Evolutionary conservation across 2,888 invertebrate genomes (phyloP).

Genomic region (Melikaiella ostensackeni): DNA sequence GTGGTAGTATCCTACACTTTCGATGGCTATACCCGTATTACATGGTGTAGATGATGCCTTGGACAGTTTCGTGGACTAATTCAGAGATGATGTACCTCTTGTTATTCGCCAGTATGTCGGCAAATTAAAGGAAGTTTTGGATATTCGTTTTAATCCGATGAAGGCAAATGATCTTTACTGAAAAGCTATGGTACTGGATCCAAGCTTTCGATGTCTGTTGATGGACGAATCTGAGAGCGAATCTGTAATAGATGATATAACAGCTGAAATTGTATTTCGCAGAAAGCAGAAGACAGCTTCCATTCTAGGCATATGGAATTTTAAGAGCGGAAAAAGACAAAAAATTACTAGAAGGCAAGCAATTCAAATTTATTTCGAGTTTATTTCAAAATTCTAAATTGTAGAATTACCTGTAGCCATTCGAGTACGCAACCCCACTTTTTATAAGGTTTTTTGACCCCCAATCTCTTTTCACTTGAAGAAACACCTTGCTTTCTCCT

Average conservation of each 20-base stretch:
- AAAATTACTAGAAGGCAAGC: neutral
- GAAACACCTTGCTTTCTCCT: neutral
- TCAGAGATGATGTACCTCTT: neutral
- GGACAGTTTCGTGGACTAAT: neutral
- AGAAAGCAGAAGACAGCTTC: neutral
- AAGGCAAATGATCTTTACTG: neutral
- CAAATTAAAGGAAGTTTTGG: neutral
- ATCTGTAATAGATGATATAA: neutral
- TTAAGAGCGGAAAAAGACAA: neutral
- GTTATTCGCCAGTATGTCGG: neutral
- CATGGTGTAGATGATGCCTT: neutral
- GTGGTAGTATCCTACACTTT: conserved; percentile 50
- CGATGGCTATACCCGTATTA: conserved; percentile 23
- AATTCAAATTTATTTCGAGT: too few species aligned
- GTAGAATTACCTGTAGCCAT: too few species aligned
- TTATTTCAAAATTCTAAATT: too few species aligned
- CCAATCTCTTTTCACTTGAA: neutral
- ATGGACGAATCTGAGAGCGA: neutral
- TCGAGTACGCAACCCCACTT: neutral
- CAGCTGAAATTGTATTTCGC: neutral
- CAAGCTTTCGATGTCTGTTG: neutral
- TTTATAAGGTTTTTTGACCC: too few species aligned
- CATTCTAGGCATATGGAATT: neutral
- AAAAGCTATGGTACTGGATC: neutral
- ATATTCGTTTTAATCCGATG: neutral